Evolutionary conservation across 2,888 invertebrate genomes (phyloP).

Genomic region (Formica aserva): DNA sequence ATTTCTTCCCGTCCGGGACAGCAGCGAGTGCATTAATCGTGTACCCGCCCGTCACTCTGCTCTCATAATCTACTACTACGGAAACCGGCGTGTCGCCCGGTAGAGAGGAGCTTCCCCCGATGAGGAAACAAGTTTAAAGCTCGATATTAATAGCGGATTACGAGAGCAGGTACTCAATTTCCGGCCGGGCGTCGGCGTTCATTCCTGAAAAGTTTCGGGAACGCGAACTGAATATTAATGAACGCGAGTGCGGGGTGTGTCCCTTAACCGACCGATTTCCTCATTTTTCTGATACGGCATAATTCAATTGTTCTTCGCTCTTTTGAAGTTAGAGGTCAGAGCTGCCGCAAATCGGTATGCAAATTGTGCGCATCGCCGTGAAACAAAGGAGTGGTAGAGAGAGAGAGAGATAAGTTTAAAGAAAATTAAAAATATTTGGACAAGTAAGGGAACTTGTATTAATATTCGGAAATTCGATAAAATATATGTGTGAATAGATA

Average conservation of each 20-base stretch:
- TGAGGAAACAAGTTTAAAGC: conserved; percentile 74
- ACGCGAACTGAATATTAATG: conserved; percentile 70
- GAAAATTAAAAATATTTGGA: not conserved
- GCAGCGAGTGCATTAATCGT: conserved; percentile 69
- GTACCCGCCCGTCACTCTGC: conserved; percentile 62
- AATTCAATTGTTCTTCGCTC: conserved; percentile 21
- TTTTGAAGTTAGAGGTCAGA: not conserved
- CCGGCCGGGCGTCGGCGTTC: conserved; percentile 60
- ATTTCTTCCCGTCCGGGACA: conserved; percentile 65
- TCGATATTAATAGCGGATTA: conserved; percentile 76
- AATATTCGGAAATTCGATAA: not conserved
- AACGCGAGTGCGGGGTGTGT: conserved; percentile 34
- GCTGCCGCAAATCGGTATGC: not conserved
- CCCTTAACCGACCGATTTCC: conserved; percentile 5
- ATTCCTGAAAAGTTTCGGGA: conserved; percentile 67
- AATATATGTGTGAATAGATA: not conserved
- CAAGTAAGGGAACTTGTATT: not conserved
- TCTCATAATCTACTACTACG: conserved; percentile 67
- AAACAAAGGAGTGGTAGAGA: not conserved
- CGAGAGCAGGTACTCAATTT: conserved; percentile 71
- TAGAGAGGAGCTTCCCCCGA: conserved; percentile 62
- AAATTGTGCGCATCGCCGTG: not conserved
- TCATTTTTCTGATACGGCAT: not conserved
- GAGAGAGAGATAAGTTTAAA: too few species aligned
- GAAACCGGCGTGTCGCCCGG: conserved; percentile 61